A percentile compares a stretch with the other conserved stretches of the same genome.
These are phyloP conservation scores for Pyrocoelia pectoralis DNA, from an alignment of 2,888 invertebrate genomes.

Conservation along the genomic window DNA sequence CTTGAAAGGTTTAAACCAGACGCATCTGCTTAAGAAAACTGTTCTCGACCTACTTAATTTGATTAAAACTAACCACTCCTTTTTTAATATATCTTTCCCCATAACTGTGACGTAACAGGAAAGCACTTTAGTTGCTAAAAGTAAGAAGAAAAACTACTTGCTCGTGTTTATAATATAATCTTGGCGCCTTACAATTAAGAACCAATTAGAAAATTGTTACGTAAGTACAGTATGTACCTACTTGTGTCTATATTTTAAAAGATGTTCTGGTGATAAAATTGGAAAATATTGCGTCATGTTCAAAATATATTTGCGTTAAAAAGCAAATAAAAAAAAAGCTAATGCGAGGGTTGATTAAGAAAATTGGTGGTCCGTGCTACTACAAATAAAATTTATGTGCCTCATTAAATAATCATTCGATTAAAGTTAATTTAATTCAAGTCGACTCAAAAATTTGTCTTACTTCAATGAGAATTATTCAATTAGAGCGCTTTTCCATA, in stretches of 20 bases:
- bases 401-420: constrained; percentile 14
- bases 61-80: background rate
- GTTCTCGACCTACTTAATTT: constrained; percentile 3
- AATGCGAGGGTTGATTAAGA: background rate
- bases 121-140: background rate
- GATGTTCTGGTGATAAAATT: background rate
- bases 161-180: constrained; percentile 24
- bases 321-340: background rate
- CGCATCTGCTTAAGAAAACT: background rate
- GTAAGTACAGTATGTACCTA: background rate
- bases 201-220: constrained; percentile 31
- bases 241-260: no score
- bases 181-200: constrained; percentile 34
- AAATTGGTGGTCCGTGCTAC: constrained; percentile 9
- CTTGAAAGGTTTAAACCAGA: background rate
- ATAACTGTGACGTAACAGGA: constrained; percentile 4
- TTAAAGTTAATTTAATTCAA: constrained; percentile 9
- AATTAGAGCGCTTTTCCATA: no score
- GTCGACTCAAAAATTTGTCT: background rate
- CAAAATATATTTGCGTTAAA: background rate
- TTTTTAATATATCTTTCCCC: background rate
- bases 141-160: constrained; percentile 10
- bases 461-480: no score
- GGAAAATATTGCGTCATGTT: background rate
- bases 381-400: background rate